Evolutionary conservation across 1,140 invertebrate genomes (phyloP).

Genomic region (Ostrea edulis): DNA sequence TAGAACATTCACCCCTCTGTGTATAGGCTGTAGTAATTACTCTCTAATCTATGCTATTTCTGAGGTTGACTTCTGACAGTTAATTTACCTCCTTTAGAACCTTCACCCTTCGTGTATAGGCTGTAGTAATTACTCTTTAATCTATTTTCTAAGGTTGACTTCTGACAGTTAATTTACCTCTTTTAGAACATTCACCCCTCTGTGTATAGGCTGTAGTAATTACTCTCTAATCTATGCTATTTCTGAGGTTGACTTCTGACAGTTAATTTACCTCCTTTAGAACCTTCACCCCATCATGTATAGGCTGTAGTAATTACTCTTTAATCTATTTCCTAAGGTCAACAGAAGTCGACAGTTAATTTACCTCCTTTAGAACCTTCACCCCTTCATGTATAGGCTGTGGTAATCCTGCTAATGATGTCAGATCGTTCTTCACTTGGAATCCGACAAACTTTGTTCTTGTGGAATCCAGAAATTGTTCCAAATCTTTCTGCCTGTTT

Average conservation of each 20-base stretch:
- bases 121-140: too few species aligned
- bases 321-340: too few species aligned
- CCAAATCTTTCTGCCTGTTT: conserved; percentile 80
- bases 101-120: too few species aligned
- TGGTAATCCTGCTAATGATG: conserved; percentile 93
- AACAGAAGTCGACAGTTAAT: too few species aligned
- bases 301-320: conserved; percentile 94
- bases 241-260: too few species aligned
- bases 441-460: conserved; percentile 97
- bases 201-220: conserved; percentile 95
- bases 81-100: conserved; percentile 88
- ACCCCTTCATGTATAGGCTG: conserved; percentile 97
- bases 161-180: too few species aligned
- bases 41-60: too few species aligned
- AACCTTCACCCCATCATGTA: conserved; percentile 95
- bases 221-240: too few species aligned
- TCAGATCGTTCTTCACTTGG: conserved; percentile 85
- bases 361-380: conserved; percentile 89
- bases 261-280: conserved; percentile 86
- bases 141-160: too few species aligned
- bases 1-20: too few species aligned
- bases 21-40: too few species aligned
- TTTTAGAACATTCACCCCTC: conserved; percentile 94
- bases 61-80: too few species aligned
- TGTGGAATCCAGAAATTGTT: conserved; percentile 93